These are phyloP conservation scores for Biston stratarius DNA, from an alignment of 2,888 invertebrate genomes.

Conservation along the genomic window DNA sequence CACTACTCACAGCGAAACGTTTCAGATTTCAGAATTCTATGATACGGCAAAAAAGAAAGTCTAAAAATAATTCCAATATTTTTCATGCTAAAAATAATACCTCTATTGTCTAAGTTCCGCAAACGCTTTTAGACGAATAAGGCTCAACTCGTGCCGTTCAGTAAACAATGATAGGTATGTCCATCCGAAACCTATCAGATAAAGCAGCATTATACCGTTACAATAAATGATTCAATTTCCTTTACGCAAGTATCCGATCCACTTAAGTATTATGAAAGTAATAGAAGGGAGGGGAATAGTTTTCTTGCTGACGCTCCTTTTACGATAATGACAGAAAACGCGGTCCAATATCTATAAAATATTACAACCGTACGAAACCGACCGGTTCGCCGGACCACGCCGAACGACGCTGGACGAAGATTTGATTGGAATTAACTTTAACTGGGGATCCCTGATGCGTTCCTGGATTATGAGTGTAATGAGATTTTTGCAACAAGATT, in stretches of 20 bases:
- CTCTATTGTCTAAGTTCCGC: not conserved
- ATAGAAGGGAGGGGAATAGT: constrained; percentile 82
- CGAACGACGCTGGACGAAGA: constrained; percentile 41
- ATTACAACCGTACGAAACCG: constrained; percentile 60
- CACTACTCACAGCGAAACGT: not conserved
- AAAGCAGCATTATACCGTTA: constrained; percentile 80
- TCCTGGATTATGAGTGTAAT: constrained; percentile 22
- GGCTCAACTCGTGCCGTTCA: constrained; percentile 61
- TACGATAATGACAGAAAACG: constrained; percentile 84
- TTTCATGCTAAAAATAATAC: constrained; percentile 5
- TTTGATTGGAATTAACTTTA: constrained; percentile 78
- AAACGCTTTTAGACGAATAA: constrained; percentile 42
- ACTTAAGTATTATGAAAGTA: constrained; percentile 86
- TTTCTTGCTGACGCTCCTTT: constrained; percentile 86
- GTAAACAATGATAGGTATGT: constrained; percentile 74
- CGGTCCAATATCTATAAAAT: constrained; percentile 86
- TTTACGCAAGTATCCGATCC: constrained; percentile 82
- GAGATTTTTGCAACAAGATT: not conserved
- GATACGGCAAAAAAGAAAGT: not conserved
- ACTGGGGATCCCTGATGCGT: constrained; percentile 42
- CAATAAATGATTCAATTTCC: constrained; percentile 86
- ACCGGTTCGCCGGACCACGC: constrained; percentile 50
- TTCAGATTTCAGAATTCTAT: not conserved
- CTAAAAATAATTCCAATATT: not conserved
- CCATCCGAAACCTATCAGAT: constrained; percentile 79